These are phyloP conservation scores for Delphinapterus leucas DNA, from an alignment of 2,113 vertebrate genomes.

Conservation along the genomic window DNA sequence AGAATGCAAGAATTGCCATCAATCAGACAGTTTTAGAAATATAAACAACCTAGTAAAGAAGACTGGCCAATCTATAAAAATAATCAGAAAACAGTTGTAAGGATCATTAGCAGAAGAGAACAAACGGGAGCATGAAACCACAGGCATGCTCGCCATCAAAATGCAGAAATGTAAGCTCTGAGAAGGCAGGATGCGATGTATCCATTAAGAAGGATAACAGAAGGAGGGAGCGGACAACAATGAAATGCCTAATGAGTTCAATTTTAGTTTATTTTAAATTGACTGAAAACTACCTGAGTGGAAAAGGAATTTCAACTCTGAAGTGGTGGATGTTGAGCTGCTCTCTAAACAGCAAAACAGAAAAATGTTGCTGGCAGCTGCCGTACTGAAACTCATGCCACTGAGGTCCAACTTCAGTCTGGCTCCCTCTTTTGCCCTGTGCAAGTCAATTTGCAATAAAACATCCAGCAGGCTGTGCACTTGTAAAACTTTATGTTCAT, in stretches of 20 bases:
- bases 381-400: neutral
- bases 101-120: neutral
- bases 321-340: neutral
- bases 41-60: neutral
- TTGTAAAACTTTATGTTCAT: neutral
- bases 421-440: neutral
- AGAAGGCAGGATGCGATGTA: neutral
- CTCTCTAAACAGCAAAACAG: neutral
- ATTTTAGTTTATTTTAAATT: neutral
- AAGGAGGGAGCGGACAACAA: neutral
- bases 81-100: neutral
- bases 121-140: neutral
- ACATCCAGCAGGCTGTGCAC: neutral
- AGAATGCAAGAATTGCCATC: neutral
- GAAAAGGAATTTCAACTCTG: neutral
- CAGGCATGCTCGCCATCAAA: neutral
- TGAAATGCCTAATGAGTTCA: neutral
- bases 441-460: neutral
- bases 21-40: constrained; percentile 48
- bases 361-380: neutral
- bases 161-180: neutral
- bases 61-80: neutral
- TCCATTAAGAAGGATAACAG: neutral
- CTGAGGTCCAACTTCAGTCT: neutral
- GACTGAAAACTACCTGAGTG: neutral